Evolutionary conservation across 2,797 vertebrate genomes (phyloP), one percentile per base, ranked within the genome.

Genomic region (Megalops cyprinoides): DNA sequence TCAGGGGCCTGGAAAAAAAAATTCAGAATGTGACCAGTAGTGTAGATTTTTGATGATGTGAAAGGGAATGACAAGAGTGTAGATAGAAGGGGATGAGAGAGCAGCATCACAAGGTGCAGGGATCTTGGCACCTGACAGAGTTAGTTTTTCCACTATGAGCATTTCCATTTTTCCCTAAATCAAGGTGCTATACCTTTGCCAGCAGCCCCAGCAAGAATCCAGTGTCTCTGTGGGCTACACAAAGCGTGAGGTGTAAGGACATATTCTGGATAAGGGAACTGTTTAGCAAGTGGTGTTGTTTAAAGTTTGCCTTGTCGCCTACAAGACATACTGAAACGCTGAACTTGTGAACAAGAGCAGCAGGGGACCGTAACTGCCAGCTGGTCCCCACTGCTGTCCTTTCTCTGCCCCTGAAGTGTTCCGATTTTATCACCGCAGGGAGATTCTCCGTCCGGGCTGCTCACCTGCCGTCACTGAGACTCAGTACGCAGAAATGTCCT

Each of bases 301-400:
- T 71, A 71, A 71, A 71, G 67, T 44, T 71, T 71, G 74, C 25
- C 31, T 46, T 48, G 73, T 74, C 73, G 20, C 31, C 46, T n/a
- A 9, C 3, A 34, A 49, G 46, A 51, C 74, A 51, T 75, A 51
- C 28, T 49, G 49, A 58, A 77, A 51, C 3, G 39, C 5, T 10
- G 49, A 56, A 51, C 51, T 20, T 77, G 49, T 39, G 34, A 53
- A 53, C 34, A 39, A 20, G 53, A 42, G 5, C 49, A 39, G 49
- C 49, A 42, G 49, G 48, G 23, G 31, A 42, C 18, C 42, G 48
- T 20, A 20, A 51, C 0, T 42, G 51, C 34, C 75, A 77, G 75
- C 75, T 77, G 75, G 51, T 77, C 48, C 34, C n/a, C 49, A 71
- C n/a, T 23, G 39, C 65, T 69, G 34, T 39, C 34, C 65, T 31